Evolutionary conservation across 2,888 invertebrate species (phyloP).

Genomic region (Siphlonurus alternatus): DNA sequence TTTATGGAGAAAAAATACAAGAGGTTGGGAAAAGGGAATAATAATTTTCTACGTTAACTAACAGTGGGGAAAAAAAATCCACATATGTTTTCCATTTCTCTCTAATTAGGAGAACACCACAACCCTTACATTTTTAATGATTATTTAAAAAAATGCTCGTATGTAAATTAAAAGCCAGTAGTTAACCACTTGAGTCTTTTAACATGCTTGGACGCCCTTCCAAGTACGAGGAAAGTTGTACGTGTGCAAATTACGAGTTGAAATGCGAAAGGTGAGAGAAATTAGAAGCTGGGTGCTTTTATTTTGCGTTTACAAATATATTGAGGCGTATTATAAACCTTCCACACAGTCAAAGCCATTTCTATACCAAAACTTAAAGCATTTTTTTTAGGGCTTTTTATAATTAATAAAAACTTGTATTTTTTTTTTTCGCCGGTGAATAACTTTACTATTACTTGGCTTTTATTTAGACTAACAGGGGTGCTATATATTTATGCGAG

Average conservation of each 20-base stretch:
- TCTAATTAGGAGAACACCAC: not conserved
- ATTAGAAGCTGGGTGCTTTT: not conserved
- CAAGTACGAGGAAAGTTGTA: not conserved
- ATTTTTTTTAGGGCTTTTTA: too few species aligned
- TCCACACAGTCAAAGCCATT: too few species aligned
- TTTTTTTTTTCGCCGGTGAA: too few species aligned
- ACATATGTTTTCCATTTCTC: not conserved
- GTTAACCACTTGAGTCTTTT: not conserved
- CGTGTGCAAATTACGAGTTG: not conserved
- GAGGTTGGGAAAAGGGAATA: not conserved
- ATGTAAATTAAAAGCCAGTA: conserved; percentile 1
- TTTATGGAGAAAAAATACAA: too few species aligned
- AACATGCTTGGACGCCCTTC: not conserved
- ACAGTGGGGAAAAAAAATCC: not conserved
- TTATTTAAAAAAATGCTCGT: not conserved
- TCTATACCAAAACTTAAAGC: too few species aligned
- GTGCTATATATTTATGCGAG: too few species aligned
- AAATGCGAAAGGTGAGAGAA: not conserved
- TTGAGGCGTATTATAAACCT: too few species aligned
- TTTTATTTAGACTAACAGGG: too few species aligned
- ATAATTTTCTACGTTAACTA: not conserved
- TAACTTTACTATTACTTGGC: too few species aligned
- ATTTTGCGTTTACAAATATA: too few species aligned
- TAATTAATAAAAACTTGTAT: too few species aligned
- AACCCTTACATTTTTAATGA: not conserved